Base-by-base conservation (phyloP, 1,140 invertebrate species). In the Contarinia nasturtii region DNA sequence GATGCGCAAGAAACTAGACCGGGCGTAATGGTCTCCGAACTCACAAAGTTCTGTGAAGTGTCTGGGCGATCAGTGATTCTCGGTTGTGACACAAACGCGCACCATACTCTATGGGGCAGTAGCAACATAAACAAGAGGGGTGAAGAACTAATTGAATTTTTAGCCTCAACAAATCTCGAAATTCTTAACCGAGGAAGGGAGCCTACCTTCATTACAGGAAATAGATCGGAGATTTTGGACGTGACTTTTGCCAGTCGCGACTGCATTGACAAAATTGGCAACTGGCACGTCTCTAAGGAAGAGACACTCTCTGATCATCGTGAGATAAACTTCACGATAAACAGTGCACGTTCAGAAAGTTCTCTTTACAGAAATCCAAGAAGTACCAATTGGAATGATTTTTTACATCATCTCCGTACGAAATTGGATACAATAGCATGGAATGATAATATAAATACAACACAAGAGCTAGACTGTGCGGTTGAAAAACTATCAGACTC, bases 121-220 rank as follows among this genome's bases (percentile, higher is more conserved):
- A 46, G 18, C 33, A 33, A 46, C 45, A 18, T 14, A 8, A 46
- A 46, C 19, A 36, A 21, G 2, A 36, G 34, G 17, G 45, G 45
- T 38, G 45, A 46, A 15, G 12, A 22, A n/a, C 15, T 46, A 14
- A 0, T 46, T 38, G 7, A 47, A 44, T 18, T 50, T 56, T 12
- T 44, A 27, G 10, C 18, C 10, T n/a, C 43, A 27, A 27, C 20
- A 18, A 44, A 44, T 44, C 22, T 44, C 14, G 14, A 12, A 19
- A 22, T 33, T 44, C 41, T 43, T 21, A 43, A 43, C 41, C 19
- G 15, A 5, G 41, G 41, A 18, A 43, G 15, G 5, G 19, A 20
- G 5, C 41, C 41, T 21, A 43, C 41, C 4, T 43, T 43, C 18
- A 21, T 43, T 8, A 43, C 15, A 7, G 18, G 7, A 43, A 19